Evolutionary conservation across 2,113 vertebrate species (phyloP), one percentile per base, ranked within the genome.

Genomic region (Blennius ocellaris): DNA sequence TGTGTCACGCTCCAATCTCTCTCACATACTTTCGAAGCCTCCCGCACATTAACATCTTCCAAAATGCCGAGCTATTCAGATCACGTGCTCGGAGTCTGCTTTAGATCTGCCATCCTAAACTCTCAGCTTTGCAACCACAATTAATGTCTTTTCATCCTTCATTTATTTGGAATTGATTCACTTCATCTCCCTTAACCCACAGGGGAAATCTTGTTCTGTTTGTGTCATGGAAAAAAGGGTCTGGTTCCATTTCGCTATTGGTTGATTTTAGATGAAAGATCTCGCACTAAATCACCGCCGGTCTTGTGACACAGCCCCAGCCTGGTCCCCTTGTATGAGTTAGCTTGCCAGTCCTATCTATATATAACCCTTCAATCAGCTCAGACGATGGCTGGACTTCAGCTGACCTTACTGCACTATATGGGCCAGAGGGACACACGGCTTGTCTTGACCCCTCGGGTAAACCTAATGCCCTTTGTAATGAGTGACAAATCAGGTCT

Each of bases 321-420:
- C 54, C 30, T 10, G 62, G 56, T 83, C 45, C 61, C 70, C 75
- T 55, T 55, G 72, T 66, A 76, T 9, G 40, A 59, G 58, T 62
- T 71, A 72, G 83, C 81, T 63, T 81, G 82, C 87, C 87, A 88
- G 82, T 70, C 61, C 16, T 17, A 16, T 90, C 90, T 93, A 92
- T 86, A 91, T 92, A 89, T 92, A 92, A 85, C 88, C 66, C 54
- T 81, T 84, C 85, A 76, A 81, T 88, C 82, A 88, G 82, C 76
- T 76, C 51, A 60, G 57, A 15, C 64, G 69, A 66, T 56, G 59
- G 75, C 69, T 83, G 78, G 85, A 91, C 90, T 86, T 68, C 74
- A 67, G 58, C 75, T 89, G 88, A 91, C 89, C 88, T 88, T 55
- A 78, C 73, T 76, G 64, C 75, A 69, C 73, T 78, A 84, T 83